Conservation (phyloP, 2,113 vertebrate genomes). For the Xenopus tropicalis region DNA sequence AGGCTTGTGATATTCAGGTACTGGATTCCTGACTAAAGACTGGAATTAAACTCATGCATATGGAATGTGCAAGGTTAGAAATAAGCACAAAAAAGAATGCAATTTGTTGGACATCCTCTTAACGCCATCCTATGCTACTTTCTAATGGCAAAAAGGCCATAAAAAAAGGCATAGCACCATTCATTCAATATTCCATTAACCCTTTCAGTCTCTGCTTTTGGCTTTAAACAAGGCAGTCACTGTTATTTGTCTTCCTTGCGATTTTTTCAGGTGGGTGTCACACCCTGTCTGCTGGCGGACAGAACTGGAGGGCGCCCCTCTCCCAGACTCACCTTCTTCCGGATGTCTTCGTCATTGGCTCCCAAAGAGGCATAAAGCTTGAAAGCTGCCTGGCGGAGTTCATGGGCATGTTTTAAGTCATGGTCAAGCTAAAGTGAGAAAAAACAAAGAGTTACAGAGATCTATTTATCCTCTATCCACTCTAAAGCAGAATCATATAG, state of each 20-base stretch:
- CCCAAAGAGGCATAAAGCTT: constrained; percentile 96
- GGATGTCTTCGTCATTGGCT: constrained; percentile 97
- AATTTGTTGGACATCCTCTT: constrained; percentile 47
- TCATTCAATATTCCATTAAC: constrained; percentile 59
- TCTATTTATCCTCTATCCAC: no score
- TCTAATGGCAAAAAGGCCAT: constrained; percentile 51
- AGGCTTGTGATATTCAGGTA: constrained; percentile 47
- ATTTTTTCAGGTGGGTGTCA: constrained; percentile 56
- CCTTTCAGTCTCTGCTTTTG: constrained; percentile 53
- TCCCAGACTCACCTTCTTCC: constrained; percentile 85
- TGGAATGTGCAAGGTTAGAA: constrained; percentile 49
- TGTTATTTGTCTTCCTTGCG: constrained; percentile 61
- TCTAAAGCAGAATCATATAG: no score
- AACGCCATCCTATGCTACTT: constrained; percentile 44
- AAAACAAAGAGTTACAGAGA: constrained; percentile 24
- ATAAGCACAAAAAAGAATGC: constrained; percentile 47
- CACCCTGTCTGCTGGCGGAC: constrained; percentile 49
- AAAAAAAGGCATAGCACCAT: constrained; percentile 48
- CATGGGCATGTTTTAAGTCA: constrained; percentile 95
- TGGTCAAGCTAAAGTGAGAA: constrained; percentile 82
- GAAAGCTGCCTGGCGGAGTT: constrained; percentile 95
- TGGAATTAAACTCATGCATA: constrained; percentile 52
- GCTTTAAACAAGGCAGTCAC: constrained; percentile 57
- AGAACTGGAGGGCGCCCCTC: constrained; percentile 55
- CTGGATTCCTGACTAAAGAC: constrained; percentile 53